Evolutionary conservation across 2,797 vertebrate genomes (phyloP).

Genomic region (Halcyon leucocephala): DNA sequence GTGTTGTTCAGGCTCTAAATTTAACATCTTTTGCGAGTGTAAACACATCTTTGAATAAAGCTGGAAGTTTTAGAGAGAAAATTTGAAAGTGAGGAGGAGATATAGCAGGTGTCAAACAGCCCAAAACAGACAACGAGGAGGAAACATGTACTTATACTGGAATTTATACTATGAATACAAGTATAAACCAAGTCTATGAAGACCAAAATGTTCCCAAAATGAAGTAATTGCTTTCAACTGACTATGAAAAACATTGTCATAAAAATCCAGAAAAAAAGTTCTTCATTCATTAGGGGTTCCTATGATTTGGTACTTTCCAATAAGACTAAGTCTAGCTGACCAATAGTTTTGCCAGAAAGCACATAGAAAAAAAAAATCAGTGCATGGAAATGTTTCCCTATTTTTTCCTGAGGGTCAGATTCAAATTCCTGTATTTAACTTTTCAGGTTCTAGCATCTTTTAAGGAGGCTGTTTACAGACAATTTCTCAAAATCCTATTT

Average conservation of each 20-base stretch:
- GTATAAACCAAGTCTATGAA: neutral
- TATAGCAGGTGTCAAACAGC: neutral
- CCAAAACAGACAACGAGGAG: neutral
- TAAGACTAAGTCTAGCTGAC: neutral
- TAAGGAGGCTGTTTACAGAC: neutral
- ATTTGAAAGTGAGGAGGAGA: neutral
- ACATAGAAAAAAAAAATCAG: neutral
- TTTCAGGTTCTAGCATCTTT: neutral
- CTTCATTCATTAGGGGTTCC: neutral
- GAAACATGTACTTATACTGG: neutral
- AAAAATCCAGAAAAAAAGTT: neutral
- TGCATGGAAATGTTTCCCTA: neutral
- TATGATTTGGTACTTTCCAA: neutral
- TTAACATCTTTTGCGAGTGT: neutral
- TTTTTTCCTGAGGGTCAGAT: neutral
- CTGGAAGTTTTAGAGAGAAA: neutral
- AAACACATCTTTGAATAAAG: neutral
- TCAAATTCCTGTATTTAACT: neutral
- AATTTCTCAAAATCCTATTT: neutral
- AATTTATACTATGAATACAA: neutral
- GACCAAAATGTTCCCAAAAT: neutral
- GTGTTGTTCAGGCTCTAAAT: conserved; percentile 3
- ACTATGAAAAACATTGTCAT: neutral
- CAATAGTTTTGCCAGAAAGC: neutral
- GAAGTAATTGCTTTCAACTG: neutral